Percentiles rank a stretch among this genome's conserved stretches.
These are phyloP conservation scores for Halisarca cf. caerulea DNA, from an alignment of 37 sponge, comb jelly and placozoan genomes.

Conservation along the genomic window DNA sequence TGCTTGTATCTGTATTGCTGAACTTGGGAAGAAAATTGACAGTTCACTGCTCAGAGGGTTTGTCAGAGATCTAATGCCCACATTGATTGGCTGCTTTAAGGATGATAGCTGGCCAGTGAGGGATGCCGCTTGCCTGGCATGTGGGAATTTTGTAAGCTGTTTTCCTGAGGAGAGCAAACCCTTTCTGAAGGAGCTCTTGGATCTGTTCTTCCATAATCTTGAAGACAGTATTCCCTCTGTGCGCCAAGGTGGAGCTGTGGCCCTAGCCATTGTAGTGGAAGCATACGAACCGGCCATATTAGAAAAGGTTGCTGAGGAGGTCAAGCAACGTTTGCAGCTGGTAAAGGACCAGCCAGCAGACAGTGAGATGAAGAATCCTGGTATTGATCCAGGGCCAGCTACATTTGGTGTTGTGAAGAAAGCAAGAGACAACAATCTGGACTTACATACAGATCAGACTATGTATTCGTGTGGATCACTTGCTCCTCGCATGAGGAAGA, in stretches of 20 bases:
- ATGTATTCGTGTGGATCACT: slow-evolving; percentile 98
- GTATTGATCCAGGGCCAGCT: slow-evolving; percentile 72
- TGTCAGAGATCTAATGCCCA: slow-evolving; percentile 52
- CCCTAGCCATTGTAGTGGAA: slow-evolving; percentile 67
- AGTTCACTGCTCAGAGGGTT: slow-evolving; percentile 45
- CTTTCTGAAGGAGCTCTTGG: slow-evolving; percentile 58
- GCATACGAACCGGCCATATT: slow-evolving; percentile 68
- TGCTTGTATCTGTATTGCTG: slow-evolving; percentile 94
- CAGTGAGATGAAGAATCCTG: slow-evolving; percentile 25
- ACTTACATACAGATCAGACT: slow-evolving; percentile 27
- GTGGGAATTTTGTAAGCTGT: slow-evolving; percentile 92
- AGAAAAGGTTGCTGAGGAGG: slow-evolving; percentile 43
- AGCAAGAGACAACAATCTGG: slow-evolving; percentile 34
- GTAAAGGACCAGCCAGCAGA: slow-evolving; percentile 45
- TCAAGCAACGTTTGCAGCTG: slow-evolving; percentile 51
- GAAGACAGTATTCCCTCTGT: slow-evolving; percentile 94
- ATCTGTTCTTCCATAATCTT: slow-evolving; percentile 76
- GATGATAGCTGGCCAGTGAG: slow-evolving; percentile 99
- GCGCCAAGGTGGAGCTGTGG: slow-evolving; percentile 89
- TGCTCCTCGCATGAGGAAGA: slow-evolving; percentile 86
- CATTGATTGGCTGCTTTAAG: slow-evolving; percentile 81
- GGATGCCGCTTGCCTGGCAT: slow-evolving; percentile 95
- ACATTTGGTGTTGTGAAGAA: slow-evolving; percentile 85
- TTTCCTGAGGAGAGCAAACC: slow-evolving; percentile 77
- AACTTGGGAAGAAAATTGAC: slow-evolving; percentile 86